Percentiles rank a stretch among this genome's conserved stretches.
phyloP scores from a whole-genome alignment of 2,888 invertebrate species.

The Octonoba sinensis region DNA sequence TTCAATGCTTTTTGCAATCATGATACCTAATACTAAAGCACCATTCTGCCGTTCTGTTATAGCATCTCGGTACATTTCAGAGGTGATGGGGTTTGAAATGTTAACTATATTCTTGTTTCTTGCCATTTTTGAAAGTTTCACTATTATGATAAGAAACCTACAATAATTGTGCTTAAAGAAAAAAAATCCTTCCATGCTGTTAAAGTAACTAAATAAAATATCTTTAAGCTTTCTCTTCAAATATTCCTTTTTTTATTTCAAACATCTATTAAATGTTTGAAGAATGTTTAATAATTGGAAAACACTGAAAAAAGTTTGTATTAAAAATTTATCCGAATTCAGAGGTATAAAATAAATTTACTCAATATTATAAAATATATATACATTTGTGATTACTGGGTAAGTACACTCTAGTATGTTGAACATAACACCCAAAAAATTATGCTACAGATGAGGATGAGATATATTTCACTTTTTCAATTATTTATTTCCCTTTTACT shows the following conservation, averaged over 20 bases:
- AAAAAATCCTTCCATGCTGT: conserved; percentile 44
- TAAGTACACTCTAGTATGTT: too few species aligned
- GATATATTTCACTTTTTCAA: too few species aligned
- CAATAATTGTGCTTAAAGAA: conserved; percentile 14
- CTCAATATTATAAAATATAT: too few species aligned
- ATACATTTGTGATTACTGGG: too few species aligned
- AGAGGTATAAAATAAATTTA: too few species aligned
- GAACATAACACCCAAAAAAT: too few species aligned
- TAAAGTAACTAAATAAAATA: conserved; percentile 28
- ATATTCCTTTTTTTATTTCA: conserved; percentile 17
- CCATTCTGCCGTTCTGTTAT: conserved; percentile 40
- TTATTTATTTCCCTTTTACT: too few species aligned
- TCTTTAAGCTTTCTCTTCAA: conserved; percentile 39
- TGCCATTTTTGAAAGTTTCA: conserved; percentile 53
- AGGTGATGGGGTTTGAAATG: conserved; percentile 19
- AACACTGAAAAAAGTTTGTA: too few species aligned
- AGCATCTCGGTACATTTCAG: conserved; percentile 37
- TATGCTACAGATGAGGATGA: too few species aligned
- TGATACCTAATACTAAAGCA: background rate
- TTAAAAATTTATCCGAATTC: too few species aligned
- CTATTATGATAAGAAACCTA: conserved; percentile 9
- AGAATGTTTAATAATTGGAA: too few species aligned
- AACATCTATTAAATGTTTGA: too few species aligned
- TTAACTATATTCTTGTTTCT: conserved; percentile 56
- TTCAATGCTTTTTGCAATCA: conserved; percentile 38